Conservation (phyloP, 2,888 invertebrate genomes). For the Lissocephala sabroskyi region DNA sequence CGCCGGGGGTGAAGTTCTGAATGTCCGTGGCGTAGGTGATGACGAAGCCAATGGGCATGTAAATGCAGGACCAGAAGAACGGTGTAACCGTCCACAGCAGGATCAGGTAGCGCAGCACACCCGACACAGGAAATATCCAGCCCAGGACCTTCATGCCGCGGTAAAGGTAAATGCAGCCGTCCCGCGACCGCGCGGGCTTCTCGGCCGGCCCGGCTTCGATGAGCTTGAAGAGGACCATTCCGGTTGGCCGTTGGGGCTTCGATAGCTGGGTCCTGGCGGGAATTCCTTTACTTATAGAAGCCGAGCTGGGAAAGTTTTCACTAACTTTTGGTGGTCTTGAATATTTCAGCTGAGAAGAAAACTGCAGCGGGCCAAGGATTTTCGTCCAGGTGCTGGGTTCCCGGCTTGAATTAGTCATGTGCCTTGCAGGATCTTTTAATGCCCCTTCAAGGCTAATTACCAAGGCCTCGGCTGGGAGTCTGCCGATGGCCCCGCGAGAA, state of each 20-base stretch:
- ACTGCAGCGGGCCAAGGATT: no score
- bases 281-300: no score
- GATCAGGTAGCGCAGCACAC: slow-evolving; percentile 30
- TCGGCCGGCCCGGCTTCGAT: slow-evolving; percentile 33
- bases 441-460: no score
- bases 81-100: slow-evolving; percentile 28
- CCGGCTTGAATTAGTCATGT: no score
- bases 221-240: slow-evolving; percentile 40
- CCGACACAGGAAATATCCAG: slow-evolving; percentile 36
- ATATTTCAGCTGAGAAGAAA: neutral
- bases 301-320: no score
- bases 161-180: slow-evolving; percentile 44
- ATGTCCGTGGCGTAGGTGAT: slow-evolving; percentile 40
- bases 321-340: no score
- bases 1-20: slow-evolving; percentile 39
- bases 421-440: no score
- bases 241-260: no score
- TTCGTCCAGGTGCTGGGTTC: no score
- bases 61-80: slow-evolving; percentile 23
- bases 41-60: slow-evolving; percentile 42
- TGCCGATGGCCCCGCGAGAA: no score
- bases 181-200: slow-evolving; percentile 22
- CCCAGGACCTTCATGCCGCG: slow-evolving; percentile 40
- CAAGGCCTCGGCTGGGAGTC: no score
- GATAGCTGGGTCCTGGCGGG: neutral